Percentiles rank a stretch among this genome's conserved stretches.
Evolutionary conservation across 2,888 invertebrate species (phyloP).

Genomic region (Drosophila emarginata): DNA sequence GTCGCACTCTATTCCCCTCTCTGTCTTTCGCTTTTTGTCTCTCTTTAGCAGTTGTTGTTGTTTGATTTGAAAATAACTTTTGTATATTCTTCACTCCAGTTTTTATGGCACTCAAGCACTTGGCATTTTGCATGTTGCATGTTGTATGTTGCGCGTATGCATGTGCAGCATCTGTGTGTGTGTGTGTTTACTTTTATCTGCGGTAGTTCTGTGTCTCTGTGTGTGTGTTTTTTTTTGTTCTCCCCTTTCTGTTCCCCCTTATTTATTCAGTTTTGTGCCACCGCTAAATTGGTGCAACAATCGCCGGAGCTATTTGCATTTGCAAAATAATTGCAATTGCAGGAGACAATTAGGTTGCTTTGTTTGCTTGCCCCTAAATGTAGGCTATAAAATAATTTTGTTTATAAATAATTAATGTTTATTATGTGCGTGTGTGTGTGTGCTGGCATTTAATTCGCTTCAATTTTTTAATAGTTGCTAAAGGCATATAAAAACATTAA

Average conservation of each 20-base stretch:
- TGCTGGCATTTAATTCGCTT: conserved; percentile 60
- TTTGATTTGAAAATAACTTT: conserved; percentile 73
- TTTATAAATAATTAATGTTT: conserved; percentile 65
- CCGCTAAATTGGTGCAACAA: conserved; percentile 50
- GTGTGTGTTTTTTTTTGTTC: conserved; percentile 9
- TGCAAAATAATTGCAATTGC: conserved; percentile 46
- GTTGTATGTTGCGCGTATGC: conserved; percentile 27
- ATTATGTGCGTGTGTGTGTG: conserved; percentile 64
- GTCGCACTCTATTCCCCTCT: neutral
- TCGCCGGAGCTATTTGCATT: conserved; percentile 38
- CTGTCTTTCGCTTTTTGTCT: neutral
- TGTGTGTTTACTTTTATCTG: conserved; percentile 18
- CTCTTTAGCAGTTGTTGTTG: conserved; percentile 35
- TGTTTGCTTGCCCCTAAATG: conserved; percentile 46
- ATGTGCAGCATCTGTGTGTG: neutral
- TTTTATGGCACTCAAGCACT: conserved; percentile 39
- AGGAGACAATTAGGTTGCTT: conserved; percentile 54
- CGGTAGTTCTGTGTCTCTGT: neutral
- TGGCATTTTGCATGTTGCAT: conserved; percentile 32
- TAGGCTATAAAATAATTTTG: conserved; percentile 60
- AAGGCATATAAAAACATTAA: conserved; percentile 74
- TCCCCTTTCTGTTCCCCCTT: conserved; percentile 21
- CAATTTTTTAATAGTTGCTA: conserved; percentile 67
- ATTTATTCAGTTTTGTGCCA: conserved; percentile 28
- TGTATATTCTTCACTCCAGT: conserved; percentile 41